Evolutionary conservation across 2,113 vertebrate genomes (phyloP).

Genomic region (Lophura nycthemera): DNA sequence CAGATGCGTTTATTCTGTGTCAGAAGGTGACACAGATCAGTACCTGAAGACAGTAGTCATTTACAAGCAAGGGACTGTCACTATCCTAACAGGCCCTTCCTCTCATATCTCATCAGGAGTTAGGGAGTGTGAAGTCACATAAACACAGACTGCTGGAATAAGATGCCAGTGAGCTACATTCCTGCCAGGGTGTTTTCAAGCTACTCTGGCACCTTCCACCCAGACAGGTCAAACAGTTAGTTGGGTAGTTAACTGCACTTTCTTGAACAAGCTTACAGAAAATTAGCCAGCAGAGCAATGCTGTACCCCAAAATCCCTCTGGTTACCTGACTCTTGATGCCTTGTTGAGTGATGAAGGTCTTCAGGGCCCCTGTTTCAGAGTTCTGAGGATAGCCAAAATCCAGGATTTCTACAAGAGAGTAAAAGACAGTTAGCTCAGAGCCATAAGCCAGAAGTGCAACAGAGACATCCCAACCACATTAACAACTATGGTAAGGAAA

Average conservation of each 20-base stretch:
- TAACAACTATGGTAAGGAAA: background rate
- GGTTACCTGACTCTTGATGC: conserved; percentile 97
- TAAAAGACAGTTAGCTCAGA: conserved; percentile 47
- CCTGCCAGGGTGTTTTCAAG: background rate
- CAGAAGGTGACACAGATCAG: background rate
- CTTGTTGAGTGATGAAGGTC: conserved; percentile 99
- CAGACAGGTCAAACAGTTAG: background rate
- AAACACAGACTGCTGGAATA: background rate
- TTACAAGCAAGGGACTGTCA: background rate
- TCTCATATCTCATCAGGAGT: accelerated
- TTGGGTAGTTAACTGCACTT: background rate
- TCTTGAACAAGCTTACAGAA: background rate
- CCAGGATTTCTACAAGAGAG: conserved; percentile 91
- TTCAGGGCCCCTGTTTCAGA: conserved; percentile 98
- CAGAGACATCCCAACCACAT: background rate
- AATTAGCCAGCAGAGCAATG: background rate
- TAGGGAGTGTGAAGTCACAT: background rate
- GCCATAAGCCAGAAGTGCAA: background rate
- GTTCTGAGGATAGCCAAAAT: conserved; percentile 99
- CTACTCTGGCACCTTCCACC: background rate
- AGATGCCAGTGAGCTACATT: background rate
- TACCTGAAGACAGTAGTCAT: background rate
- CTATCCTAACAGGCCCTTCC: background rate
- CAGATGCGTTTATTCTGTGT: background rate
- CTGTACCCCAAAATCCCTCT: background rate